phyloP scores from a whole-genome alignment of 2,888 invertebrate species.

The Caradrina clavipalpis region DNA sequence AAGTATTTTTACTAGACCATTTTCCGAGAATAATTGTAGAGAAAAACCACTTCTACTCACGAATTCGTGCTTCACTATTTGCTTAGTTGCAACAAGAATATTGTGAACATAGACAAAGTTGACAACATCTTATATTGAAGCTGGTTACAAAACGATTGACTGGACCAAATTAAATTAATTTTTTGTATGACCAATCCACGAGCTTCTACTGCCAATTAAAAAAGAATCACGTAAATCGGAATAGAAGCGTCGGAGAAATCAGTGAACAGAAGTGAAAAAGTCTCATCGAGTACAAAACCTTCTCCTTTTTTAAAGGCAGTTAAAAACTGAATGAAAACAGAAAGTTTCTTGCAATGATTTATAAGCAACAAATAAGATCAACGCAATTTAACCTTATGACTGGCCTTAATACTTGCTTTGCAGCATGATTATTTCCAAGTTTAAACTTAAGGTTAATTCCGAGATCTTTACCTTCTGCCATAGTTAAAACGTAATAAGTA shows the following conservation, averaged over 20 bases:
- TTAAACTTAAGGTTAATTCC: constrained; percentile 71
- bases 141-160: constrained; percentile 2
- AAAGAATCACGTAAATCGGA: constrained; percentile 13
- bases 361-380: constrained; percentile 42
- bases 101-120: neutral
- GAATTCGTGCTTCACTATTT: neutral
- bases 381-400: constrained; percentile 69
- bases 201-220: neutral
- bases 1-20: neutral
- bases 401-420: constrained; percentile 68
- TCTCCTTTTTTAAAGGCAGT: constrained; percentile 6
- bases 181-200: neutral
- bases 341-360: constrained; percentile 22
- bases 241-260: constrained; percentile 10
- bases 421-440: constrained; percentile 69
- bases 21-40: constrained; percentile 1
- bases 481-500: constrained; percentile 59
- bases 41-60: neutral
- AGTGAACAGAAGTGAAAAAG: neutral
- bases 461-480: constrained; percentile 65
- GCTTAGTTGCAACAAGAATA: neutral
- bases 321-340: constrained; percentile 13
- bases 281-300: neutral
- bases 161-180: neutral
- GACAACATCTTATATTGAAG: neutral